Evolutionary conservation across 92 coral and sea anemone species (phyloP).

Genomic region (Porites evermanni): DNA sequence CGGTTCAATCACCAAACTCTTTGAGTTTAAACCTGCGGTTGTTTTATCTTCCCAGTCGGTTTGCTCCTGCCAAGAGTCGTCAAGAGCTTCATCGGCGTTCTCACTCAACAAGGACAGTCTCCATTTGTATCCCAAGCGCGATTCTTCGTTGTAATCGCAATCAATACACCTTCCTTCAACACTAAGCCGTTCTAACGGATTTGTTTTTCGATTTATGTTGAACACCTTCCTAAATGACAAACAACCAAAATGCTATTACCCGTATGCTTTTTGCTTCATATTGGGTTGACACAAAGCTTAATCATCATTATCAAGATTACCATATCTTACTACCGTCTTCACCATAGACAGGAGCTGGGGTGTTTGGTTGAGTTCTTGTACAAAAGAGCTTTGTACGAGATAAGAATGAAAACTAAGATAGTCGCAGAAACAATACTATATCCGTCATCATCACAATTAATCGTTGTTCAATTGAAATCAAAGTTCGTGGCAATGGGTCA

Average conservation of each 20-base stretch:
- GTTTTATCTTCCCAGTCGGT: constrained; percentile 69
- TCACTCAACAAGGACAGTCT: constrained; percentile 46
- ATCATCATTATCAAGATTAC: too few relatives aligned
- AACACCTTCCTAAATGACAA: constrained; percentile 26
- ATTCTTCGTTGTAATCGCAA: constrained; percentile 55
- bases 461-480: too few relatives aligned
- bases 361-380: too few relatives aligned
- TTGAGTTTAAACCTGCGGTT: constrained; percentile 72
- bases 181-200: constrained; percentile 80
- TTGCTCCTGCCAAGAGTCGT: constrained; percentile 63
- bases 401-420: too few relatives aligned
- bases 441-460: too few relatives aligned
- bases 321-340: too few relatives aligned
- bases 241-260: not conserved
- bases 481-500: too few relatives aligned
- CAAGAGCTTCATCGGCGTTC: constrained; percentile 8
- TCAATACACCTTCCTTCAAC: constrained; percentile 83
- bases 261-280: too few relatives aligned
- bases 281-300: too few relatives aligned
- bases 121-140: constrained; percentile 79
- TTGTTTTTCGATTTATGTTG: constrained; percentile 75
- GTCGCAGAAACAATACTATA: too few relatives aligned
- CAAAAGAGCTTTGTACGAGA: too few relatives aligned
- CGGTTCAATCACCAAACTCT: constrained; percentile 72
- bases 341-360: too few relatives aligned